Percentiles rank a stretch among this genome's conserved stretches.
Conservation (phyloP, 2,113 vertebrate species). For the Fukomys damarensis region DNA sequence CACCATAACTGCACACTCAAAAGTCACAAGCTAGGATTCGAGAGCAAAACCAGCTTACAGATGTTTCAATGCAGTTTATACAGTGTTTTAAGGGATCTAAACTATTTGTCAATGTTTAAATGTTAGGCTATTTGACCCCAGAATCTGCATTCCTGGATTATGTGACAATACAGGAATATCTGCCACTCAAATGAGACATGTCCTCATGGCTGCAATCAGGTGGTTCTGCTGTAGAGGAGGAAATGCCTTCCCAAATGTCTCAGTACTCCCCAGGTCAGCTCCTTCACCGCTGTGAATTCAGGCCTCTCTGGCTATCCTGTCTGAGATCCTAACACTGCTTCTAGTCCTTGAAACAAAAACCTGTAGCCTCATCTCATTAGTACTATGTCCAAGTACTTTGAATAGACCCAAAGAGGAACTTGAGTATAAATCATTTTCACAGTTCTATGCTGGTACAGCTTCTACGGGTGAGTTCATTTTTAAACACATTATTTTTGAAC, state of each 20-base stretch:
- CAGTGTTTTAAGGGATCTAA: neutral
- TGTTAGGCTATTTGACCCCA: neutral
- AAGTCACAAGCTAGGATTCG: neutral
- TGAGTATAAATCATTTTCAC: neutral
- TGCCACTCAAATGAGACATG: neutral
- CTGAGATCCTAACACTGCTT: neutral
- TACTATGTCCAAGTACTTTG: neutral
- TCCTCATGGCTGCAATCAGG: neutral
- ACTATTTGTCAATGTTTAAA: neutral
- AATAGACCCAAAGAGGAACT: neutral
- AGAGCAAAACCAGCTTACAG: neutral
- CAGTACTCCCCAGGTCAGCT: neutral
- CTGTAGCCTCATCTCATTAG: neutral
- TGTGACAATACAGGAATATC: neutral
- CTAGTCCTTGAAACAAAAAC: conserved; percentile 34
- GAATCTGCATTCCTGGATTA: neutral
- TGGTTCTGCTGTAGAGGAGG: accelerated
- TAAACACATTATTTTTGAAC: neutral
- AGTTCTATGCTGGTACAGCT: neutral
- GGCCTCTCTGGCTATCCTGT: too few relatives aligned
- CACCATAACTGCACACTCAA: neutral
- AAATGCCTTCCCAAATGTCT: neutral
- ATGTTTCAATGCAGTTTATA: neutral
- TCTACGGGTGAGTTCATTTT: neutral
- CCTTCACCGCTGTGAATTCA: neutral